Conservation (phyloP, 1,140 invertebrate species). For the Leptestheria dahalacensis region DNA sequence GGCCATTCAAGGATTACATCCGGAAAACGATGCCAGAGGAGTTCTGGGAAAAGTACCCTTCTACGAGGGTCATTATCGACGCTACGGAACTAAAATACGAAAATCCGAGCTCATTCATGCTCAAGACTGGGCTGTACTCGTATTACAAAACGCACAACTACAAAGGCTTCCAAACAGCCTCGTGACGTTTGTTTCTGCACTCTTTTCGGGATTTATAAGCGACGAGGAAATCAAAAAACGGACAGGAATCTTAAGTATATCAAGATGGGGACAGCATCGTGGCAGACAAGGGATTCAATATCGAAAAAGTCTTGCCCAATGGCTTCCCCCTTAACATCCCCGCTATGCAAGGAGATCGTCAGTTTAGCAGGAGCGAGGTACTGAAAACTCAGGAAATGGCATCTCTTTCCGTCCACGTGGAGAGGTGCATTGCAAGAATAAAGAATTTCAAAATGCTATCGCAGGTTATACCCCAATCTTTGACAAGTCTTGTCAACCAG, state of each 20-base stretch:
- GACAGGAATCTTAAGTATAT: conserved; percentile 1
- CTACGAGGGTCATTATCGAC: conserved; percentile 4
- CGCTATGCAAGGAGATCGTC: neutral
- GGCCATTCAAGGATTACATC: neutral
- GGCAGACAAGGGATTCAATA: conserved; percentile 8
- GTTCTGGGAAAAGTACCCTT: conserved; percentile 8
- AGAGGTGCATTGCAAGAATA: conserved; percentile 3
- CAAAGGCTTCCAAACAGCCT: conserved; percentile 1
- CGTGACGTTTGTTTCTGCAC: conserved; percentile 5
- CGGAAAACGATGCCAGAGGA: conserved; percentile 4
- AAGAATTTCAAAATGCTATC: conserved; percentile 1
- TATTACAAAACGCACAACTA: conserved; percentile 6
- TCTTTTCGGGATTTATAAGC: neutral
- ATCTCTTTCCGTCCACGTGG: neutral
- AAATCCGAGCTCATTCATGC: neutral
- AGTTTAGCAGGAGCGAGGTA: neutral
- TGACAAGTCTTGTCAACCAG: conserved; percentile 3
- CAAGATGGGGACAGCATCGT: conserved; percentile 3
- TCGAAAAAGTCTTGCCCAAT: neutral
- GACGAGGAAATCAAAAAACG: neutral
- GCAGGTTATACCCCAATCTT: neutral
- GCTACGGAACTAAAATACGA: conserved; percentile 7
- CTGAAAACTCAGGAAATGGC: conserved; percentile 3
- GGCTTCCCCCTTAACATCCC: conserved; percentile 1
- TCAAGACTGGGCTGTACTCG: neutral